Evolutionary conservation across 2,888 invertebrate genomes (phyloP).

Genomic region (Dicyrtoma fusca): DNA sequence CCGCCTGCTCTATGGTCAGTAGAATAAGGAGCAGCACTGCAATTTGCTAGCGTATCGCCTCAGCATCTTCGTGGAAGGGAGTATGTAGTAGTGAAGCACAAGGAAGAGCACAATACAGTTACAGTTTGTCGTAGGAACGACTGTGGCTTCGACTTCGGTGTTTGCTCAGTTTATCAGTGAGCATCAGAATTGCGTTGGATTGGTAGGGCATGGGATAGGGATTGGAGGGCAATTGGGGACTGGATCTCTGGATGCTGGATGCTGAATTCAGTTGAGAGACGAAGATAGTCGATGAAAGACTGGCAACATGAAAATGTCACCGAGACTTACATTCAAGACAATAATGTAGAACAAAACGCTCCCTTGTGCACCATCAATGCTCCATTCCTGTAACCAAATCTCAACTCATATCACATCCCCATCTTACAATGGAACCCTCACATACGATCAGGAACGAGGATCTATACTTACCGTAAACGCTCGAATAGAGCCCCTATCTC

Average conservation of each 20-base stretch:
- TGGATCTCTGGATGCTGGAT: neutral
- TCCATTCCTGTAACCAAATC: conserved; percentile 48
- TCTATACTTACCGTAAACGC: neutral
- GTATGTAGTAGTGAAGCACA: conserved; percentile 1
- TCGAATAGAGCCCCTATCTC: no score
- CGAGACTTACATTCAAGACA: conserved; percentile 56
- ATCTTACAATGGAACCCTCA: no score
- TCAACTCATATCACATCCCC: conserved; percentile 1
- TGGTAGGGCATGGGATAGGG: neutral
- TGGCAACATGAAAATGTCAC: conserved; percentile 57
- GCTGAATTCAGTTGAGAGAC: conserved; percentile 7
- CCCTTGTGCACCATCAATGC: conserved; percentile 55
- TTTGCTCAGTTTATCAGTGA: conserved; percentile 12
- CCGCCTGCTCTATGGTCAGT: no score
- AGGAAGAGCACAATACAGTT: neutral
- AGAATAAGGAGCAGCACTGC: no score
- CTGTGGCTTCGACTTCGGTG: neutral
- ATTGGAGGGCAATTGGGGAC: neutral
- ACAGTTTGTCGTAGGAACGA: conserved; percentile 15
- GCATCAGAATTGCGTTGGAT: neutral
- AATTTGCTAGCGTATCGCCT: no score
- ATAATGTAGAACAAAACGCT: conserved; percentile 57
- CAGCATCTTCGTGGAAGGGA: neutral
- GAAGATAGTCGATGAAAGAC: conserved; percentile 53
- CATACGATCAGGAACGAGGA: neutral